These are phyloP conservation scores for Zophobas atratus DNA, from an alignment of 1,140 invertebrate species.

Conservation along the genomic window DNA sequence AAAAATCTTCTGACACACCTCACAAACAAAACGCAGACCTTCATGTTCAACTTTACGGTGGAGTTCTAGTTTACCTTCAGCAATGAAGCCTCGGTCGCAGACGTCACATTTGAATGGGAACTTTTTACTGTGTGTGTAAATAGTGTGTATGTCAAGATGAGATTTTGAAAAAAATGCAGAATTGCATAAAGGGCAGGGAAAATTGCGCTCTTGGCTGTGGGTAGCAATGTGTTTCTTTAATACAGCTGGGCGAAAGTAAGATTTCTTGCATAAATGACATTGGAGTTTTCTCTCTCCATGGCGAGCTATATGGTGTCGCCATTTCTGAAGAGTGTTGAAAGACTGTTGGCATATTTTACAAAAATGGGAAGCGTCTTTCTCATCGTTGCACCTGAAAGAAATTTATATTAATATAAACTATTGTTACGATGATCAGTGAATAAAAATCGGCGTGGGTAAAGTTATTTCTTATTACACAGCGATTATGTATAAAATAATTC, in stretches of 20 bases:
- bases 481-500: no score
- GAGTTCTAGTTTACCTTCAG: constrained; percentile 21
- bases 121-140: constrained; percentile 28
- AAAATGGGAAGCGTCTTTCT: no score
- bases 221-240: not conserved
- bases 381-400: no score
- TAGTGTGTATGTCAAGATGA: constrained; percentile 29
- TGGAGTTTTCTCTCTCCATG: not conserved
- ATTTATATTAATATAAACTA: no score
- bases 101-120: constrained; percentile 44
- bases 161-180: not conserved
- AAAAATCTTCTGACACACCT: constrained; percentile 51
- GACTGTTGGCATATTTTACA: no score
- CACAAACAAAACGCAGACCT: constrained; percentile 51
- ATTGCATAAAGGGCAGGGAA: not conserved
- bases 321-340: no score
- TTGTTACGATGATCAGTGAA: no score
- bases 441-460: no score
- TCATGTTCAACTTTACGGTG: constrained; percentile 56
- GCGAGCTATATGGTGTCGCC: not conserved
- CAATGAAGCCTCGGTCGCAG: constrained; percentile 39
- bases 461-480: no score
- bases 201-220: constrained; percentile 3
- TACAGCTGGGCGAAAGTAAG: not conserved
- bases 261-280: constrained; percentile 6